A percentile compares a stretch with the other conserved stretches of the same genome.
phyloP scores from a whole-genome alignment of 2,797 vertebrate genomes.

The Varecia variegata region DNA sequence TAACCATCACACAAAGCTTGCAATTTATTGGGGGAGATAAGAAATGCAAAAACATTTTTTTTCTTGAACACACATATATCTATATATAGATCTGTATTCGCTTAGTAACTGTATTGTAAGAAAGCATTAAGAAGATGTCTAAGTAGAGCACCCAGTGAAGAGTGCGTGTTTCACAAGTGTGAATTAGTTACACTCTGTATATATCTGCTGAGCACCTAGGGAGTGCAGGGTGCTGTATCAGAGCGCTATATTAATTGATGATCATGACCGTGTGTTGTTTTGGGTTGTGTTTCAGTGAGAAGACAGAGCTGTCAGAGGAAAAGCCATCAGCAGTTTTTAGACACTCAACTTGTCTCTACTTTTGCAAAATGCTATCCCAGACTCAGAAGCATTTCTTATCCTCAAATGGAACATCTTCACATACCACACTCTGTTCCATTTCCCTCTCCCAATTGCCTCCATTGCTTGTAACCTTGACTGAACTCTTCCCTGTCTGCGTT shows the following conservation, averaged over 20 bases:
- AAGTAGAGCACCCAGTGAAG: neutral
- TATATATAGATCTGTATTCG: neutral
- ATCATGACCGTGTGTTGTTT: neutral
- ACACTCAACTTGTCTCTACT: neutral
- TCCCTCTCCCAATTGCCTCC: conserved; percentile 45
- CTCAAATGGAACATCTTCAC: conserved; percentile 14
- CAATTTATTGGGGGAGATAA: neutral
- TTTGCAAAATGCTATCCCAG: neutral
- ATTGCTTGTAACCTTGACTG: conserved; percentile 48
- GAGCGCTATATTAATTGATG: neutral
- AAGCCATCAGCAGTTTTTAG: neutral
- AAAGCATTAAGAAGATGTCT: neutral
- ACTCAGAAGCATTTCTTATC: conserved; percentile 23
- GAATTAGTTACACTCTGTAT: neutral
- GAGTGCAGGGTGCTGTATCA: neutral
- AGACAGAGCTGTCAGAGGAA: neutral
- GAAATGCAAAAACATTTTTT: neutral
- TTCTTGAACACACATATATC: neutral
- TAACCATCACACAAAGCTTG: neutral
- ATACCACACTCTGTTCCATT: neutral
- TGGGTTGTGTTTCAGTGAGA: neutral
- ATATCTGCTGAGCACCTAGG: neutral
- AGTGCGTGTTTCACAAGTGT: neutral
- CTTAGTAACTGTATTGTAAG: neutral
- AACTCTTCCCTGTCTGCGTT: neutral